Percentiles rank a stretch among this genome's conserved stretches.
Conservation (phyloP, 2,113 vertebrate genomes). For the Pandion haliaetus region DNA sequence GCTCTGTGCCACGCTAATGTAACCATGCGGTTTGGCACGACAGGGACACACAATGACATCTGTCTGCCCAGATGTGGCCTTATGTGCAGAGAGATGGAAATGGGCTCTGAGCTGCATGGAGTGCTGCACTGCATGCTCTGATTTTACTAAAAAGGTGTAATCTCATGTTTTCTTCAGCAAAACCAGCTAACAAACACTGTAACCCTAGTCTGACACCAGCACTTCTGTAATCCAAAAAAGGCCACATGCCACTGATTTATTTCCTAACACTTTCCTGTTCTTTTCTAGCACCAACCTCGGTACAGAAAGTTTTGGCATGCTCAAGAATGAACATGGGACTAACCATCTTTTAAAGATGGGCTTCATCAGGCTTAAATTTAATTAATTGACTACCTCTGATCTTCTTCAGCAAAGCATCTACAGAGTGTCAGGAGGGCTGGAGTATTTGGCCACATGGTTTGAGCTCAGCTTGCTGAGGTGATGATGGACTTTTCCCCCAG, state of each 20-base stretch:
- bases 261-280: not conserved
- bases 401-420: not conserved
- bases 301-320: not conserved
- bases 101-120: accelerated
- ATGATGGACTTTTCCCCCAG: not conserved
- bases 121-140: accelerated
- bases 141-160: not conserved
- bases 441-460: accelerated
- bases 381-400: not conserved
- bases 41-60: not conserved
- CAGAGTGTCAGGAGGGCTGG: not conserved
- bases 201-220: not conserved
- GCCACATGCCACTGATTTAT: not conserved
- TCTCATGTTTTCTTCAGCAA: not conserved
- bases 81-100: not conserved
- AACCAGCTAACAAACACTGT: not conserved
- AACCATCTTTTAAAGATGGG: not conserved
- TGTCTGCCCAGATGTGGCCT: not conserved
- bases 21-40: accelerated
- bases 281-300: not conserved
- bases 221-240: not conserved
- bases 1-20: not conserved
- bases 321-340: not conserved
- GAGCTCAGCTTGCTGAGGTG: not conserved
- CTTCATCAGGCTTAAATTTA: not conserved